Evolutionary conservation across 2,797 vertebrate species (phyloP), one percentile per base, ranked within the genome.

Genomic region (Melanogrammus aeglefinus): DNA sequence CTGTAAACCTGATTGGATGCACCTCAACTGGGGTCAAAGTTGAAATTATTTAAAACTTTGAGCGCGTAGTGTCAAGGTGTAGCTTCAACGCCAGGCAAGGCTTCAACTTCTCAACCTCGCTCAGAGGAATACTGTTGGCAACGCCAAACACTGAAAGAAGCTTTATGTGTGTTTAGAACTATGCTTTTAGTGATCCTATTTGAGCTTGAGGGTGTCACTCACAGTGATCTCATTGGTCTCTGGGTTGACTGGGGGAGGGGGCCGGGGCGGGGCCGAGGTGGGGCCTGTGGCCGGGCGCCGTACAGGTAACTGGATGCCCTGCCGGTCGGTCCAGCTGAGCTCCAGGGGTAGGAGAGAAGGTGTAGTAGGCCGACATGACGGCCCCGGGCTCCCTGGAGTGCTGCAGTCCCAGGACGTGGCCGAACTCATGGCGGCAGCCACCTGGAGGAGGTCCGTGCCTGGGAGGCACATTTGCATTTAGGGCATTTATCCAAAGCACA

Each of bases 391-490:
- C 94, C 0, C 88, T 87, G 0, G 97, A 97, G 88, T 99, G 97
- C 90, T 98, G 96, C 83, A 99, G 93, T 74, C 97, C 97, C 77
- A 99, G 93, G 70, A 96, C 95, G 0, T 99, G 97, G 75, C 97
- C 97, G n/a, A 99, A 96, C 90, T 99, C 97, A 4, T 99, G 97
- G n/a, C n/a, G 84, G 96, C 96, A 0, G 97, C 97, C 76, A 99
- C 97, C 90, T 99, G 97, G 33, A 99, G 95, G 24, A 99, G 95
- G 87, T 99, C 97, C 14, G 96, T 99, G 79, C 97, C 97, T 99
- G 87, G n/a, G 47, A 12, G 6, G 35, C 35, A 36, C 35, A 36
- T 36, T 36, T 36, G 0, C 35, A 36, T 36, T 36, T 7, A 36
- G 6, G 35, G 35, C 35, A 36, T 36, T 36, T 36, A 36, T 6